Percentiles rank a stretch among this genome's conserved stretches.
These are phyloP conservation scores for Rhagonycha lutea DNA, from an alignment of 2,888 invertebrate species.

Conservation along the genomic window DNA sequence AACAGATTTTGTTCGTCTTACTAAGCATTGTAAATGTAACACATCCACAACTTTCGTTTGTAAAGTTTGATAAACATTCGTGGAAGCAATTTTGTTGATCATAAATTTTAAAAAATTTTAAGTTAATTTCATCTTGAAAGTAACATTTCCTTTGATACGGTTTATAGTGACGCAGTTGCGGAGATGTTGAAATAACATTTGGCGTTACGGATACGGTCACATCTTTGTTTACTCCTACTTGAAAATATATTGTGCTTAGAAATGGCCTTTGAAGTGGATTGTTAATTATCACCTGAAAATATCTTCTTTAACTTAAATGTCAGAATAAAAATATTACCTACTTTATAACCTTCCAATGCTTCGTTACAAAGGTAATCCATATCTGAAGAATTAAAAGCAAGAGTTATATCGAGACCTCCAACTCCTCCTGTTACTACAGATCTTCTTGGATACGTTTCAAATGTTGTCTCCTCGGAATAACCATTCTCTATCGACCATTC, in stretches of 20 bases:
- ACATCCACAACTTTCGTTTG: constrained; percentile 62
- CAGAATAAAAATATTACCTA: constrained; percentile 62
- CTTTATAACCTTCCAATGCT: constrained; percentile 17
- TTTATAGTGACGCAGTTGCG: constrained; percentile 63
- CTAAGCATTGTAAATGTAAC: constrained; percentile 68
- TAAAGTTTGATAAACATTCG: constrained; percentile 69
- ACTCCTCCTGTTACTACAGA: constrained; percentile 69
- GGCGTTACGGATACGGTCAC: constrained; percentile 68
- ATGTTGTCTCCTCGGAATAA: constrained; percentile 56
- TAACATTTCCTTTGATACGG: constrained; percentile 66
- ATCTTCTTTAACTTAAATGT: neutral
- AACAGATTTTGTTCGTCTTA: constrained; percentile 31
- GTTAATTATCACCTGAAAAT: constrained; percentile 15
- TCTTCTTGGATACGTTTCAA: constrained; percentile 70
- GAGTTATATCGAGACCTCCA: constrained; percentile 67
- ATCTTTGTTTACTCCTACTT: constrained; percentile 67
- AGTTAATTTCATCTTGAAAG: constrained; percentile 65
- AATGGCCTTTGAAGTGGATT: constrained; percentile 66
- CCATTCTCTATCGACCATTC: constrained; percentile 71
- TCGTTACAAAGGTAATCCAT: constrained; percentile 67
- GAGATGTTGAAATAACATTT: constrained; percentile 70
- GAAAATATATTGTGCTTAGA: constrained; percentile 64
- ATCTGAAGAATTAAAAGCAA: constrained; percentile 64
- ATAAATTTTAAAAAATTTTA: constrained; percentile 66
- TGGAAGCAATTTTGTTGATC: constrained; percentile 70